Evolutionary conservation across 1,140 invertebrate species (phyloP), one percentile per base, ranked within the genome.

Genomic region (Phocides pigmalion): DNA sequence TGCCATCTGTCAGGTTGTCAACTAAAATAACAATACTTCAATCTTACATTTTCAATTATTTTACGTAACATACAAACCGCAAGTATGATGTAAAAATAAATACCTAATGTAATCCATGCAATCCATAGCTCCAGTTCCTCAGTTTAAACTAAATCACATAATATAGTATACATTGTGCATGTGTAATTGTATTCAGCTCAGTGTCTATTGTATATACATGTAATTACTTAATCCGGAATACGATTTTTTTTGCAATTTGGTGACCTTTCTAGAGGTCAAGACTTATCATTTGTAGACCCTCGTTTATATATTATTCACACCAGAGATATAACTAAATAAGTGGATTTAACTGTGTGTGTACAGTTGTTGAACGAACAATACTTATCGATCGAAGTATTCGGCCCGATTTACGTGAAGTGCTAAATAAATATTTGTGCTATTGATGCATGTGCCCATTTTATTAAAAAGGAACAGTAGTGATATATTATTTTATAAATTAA

Each of bases 401-500:
- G 41, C 42, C 22, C 28, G 25, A 41, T 16, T 17, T 46, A 46
- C 15, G 54, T 58, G 41, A 32, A 46, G 41, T 59, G 42, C 42
- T 59, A 35, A 19, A 35, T 32, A 25, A 32, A 32, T 14, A 0
- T 17, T 47, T 32, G 56, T 59, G 16, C 16, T 58, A 56, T 32
- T 11, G 11, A 16, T 22, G 28, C 5, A n/a, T 19, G 42, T 59
- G 54, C 20, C 47, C 42, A 47, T 35, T 47, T 46, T 15, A 59
- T 20, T 35, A 20, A 47, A 32, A 22, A 59, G n/a, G 4, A 47
- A 14, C 14, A 17, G 14, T 9, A 25, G 8, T 59, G 15, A 58
- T 32, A 42, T 42, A 19, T 59, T 46, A 47, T 47, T 59, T 46
- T 4, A 12, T 14, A 35, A 59, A 59, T 59, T 47, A 35, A 46